These are phyloP conservation scores for Sander vitreus DNA, from an alignment of 2,113 vertebrate species.

Conservation along the genomic window DNA sequence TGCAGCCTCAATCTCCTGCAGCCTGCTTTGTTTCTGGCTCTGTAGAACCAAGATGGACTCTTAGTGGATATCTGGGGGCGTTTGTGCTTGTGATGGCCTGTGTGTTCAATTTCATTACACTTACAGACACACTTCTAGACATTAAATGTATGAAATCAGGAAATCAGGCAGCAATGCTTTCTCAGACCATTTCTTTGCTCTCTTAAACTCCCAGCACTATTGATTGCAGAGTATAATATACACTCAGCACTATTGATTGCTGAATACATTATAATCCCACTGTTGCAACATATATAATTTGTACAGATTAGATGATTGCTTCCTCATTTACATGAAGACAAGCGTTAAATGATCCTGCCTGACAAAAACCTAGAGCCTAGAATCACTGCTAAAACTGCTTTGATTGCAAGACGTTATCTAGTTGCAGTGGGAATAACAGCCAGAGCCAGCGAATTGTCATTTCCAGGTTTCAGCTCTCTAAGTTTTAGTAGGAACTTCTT, in stretches of 20 bases:
- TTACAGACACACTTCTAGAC: conserved; percentile 40
- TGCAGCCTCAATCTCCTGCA: conserved; percentile 55
- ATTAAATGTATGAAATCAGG: conserved; percentile 44
- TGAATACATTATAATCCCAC: conserved; percentile 41
- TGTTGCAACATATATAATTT: conserved; percentile 20
- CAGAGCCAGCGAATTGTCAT: neutral
- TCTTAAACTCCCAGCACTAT: conserved; percentile 24
- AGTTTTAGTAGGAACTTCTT: conserved; percentile 8
- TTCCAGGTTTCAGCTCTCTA: conserved; percentile 3
- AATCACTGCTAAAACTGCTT: conserved; percentile 2
- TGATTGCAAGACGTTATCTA: conserved; percentile 12
- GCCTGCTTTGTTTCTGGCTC: conserved; percentile 67
- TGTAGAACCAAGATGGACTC: conserved; percentile 64
- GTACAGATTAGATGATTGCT: conserved; percentile 22
- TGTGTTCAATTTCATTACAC: conserved; percentile 54
- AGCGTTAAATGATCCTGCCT: conserved; percentile 5
- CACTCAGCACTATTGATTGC: conserved; percentile 41
- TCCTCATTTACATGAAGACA: neutral
- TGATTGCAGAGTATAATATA: conserved; percentile 44
- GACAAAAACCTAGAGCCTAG: neutral
- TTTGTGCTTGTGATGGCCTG: conserved; percentile 37
- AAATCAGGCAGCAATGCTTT: conserved; percentile 43
- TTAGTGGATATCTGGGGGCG: conserved; percentile 59
- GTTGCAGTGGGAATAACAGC: neutral
- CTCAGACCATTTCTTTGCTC: conserved; percentile 7